Evolutionary conservation across 2,797 vertebrate species (phyloP).

Genomic region (Hippocampus kuda): DNA sequence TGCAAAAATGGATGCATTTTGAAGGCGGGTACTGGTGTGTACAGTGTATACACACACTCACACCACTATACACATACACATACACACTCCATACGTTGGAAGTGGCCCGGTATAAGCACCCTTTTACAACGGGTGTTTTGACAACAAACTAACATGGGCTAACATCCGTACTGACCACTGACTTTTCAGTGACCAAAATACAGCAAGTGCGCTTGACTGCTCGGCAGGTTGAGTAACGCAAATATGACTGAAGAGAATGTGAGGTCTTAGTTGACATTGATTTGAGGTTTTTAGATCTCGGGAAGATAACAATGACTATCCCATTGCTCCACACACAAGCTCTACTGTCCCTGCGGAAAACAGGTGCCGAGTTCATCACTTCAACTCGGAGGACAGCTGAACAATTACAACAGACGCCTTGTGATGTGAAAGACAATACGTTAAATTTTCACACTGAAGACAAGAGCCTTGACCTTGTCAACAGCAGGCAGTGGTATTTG

Average conservation of each 20-base stretch:
- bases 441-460: slow-evolving; percentile 41
- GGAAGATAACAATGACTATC: neutral
- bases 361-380: slow-evolving; percentile 43
- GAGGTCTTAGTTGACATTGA: neutral
- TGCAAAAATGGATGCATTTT: neutral
- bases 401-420: slow-evolving; percentile 23
- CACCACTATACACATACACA: neutral
- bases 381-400: slow-evolving; percentile 42
- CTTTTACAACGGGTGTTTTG: slow-evolving; percentile 38
- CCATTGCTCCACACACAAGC: neutral
- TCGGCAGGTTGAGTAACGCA: neutral
- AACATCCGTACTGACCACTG: slow-evolving; percentile 37
- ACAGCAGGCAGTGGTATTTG: slow-evolving; percentile 17
- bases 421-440: slow-evolving; percentile 58
- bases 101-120: slow-evolving; percentile 26
- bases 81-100: slow-evolving; percentile 26
- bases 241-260: neutral
- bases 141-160: slow-evolving; percentile 43
- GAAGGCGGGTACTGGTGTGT: neutral
- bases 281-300: neutral
- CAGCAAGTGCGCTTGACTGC: slow-evolving; percentile 12
- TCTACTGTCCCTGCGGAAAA: slow-evolving; percentile 27
- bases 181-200: slow-evolving; percentile 27
- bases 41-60: neutral
- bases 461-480: slow-evolving; percentile 38